Conservation (phyloP, 2,888 invertebrate genomes). For the Syrphus vitripennis region DNA sequence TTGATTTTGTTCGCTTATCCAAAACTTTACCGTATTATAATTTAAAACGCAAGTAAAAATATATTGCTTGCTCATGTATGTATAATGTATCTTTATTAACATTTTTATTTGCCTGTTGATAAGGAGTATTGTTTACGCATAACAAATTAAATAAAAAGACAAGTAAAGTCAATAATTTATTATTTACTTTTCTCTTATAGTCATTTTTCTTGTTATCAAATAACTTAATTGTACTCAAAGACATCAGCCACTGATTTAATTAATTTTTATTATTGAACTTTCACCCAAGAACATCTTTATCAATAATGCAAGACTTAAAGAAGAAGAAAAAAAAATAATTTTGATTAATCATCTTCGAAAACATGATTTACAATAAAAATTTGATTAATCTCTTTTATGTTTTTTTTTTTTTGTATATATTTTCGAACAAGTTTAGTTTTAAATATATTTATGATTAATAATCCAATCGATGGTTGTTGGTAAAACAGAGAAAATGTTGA, state of each 20-base stretch:
- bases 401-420: background rate
- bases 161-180: background rate
- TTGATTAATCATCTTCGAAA: slow-evolving; percentile 20
- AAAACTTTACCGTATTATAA: too few species aligned
- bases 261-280: slow-evolving; percentile 33
- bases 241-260: slow-evolving; percentile 23
- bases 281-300: slow-evolving; percentile 23
- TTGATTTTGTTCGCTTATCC: too few species aligned
- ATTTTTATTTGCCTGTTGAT: background rate
- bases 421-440: background rate
- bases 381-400: slow-evolving; percentile 11
- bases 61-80: too few species aligned
- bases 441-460: slow-evolving; percentile 1
- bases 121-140: too few species aligned
- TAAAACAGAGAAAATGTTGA: slow-evolving; percentile 11
- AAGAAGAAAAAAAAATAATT: background rate
- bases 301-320: background rate
- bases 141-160: background rate
- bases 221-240: background rate
- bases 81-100: too few species aligned
- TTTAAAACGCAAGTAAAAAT: too few species aligned
- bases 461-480: background rate
- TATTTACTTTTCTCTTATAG: background rate
- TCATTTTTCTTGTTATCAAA: background rate
- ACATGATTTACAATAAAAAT: slow-evolving; percentile 13